These are phyloP conservation scores for Brachypalpus laphriformis DNA, from an alignment of 2,888 invertebrate genomes.

Conservation along the genomic window DNA sequence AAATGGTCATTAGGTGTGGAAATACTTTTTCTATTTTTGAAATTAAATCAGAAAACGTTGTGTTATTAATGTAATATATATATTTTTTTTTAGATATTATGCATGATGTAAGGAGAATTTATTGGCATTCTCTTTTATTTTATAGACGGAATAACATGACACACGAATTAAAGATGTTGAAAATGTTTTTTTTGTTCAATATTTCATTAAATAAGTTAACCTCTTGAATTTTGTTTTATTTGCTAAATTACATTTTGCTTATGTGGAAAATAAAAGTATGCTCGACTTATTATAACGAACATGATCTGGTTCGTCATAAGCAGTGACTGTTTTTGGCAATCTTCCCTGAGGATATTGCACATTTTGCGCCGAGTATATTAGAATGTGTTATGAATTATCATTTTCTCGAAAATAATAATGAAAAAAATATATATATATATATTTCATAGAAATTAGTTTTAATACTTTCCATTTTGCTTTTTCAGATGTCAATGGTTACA, in stretches of 20 bases:
- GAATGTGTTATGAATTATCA: no score
- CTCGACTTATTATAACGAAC: no score
- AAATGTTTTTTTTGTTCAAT: background rate
- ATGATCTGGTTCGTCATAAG: no score
- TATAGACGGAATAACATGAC: background rate
- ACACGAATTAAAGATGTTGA: background rate
- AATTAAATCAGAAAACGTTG: background rate
- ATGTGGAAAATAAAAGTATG: background rate
- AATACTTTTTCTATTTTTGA: constrained; percentile 14
- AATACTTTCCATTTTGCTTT: no score
- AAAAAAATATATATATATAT: no score
- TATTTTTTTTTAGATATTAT: background rate
- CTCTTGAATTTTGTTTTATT: no score
- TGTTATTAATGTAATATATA: constrained; percentile 13
- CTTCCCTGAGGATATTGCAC: no score
- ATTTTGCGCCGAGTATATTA: no score
- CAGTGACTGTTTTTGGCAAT: no score
- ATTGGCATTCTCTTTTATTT: background rate
- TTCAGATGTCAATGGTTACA: no score
- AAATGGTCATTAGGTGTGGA: background rate
- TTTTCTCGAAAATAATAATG: no score
- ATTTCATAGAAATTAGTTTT: no score
- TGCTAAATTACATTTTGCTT: background rate
- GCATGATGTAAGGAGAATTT: background rate
- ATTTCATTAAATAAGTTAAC: background rate